These are phyloP conservation scores for Cheirogaleus medius DNA, from an alignment of 2,113 vertebrate species.

Conservation along the genomic window DNA sequence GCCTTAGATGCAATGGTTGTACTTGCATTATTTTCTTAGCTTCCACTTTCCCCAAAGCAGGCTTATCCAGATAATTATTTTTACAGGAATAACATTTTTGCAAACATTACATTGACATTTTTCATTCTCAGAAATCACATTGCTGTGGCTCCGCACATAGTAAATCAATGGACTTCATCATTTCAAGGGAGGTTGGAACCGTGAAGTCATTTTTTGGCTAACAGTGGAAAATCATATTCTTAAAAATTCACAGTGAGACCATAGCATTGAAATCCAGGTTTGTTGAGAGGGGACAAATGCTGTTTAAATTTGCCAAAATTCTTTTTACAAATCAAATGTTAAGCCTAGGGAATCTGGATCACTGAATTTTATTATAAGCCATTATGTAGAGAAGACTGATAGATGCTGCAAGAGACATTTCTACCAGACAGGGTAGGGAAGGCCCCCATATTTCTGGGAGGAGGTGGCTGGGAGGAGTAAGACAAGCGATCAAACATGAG, in stretches of 20 bases:
- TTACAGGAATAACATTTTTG: constrained; percentile 23
- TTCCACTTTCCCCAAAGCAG: not conserved
- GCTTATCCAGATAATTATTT: not conserved
- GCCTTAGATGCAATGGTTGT: not conserved
- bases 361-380: not conserved
- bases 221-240: constrained; percentile 33
- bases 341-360: not conserved
- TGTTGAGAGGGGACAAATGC: not conserved
- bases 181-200: not conserved
- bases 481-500: not conserved
- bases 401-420: not conserved
- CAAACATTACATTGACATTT: constrained; percentile 19
- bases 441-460: not conserved
- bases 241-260: not conserved
- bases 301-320: constrained; percentile 44
- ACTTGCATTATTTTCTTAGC: not conserved
- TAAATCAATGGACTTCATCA: constrained; percentile 41
- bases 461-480: not conserved
- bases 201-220: constrained; percentile 39
- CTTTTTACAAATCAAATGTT: constrained; percentile 9
- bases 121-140: constrained; percentile 32
- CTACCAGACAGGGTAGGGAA: not conserved
- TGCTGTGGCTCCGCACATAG: constrained; percentile 1
- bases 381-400: not conserved
- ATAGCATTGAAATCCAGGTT: not conserved